Conservation (phyloP, 2,797 vertebrate genomes). For the Siniperca scherzeri region DNA sequence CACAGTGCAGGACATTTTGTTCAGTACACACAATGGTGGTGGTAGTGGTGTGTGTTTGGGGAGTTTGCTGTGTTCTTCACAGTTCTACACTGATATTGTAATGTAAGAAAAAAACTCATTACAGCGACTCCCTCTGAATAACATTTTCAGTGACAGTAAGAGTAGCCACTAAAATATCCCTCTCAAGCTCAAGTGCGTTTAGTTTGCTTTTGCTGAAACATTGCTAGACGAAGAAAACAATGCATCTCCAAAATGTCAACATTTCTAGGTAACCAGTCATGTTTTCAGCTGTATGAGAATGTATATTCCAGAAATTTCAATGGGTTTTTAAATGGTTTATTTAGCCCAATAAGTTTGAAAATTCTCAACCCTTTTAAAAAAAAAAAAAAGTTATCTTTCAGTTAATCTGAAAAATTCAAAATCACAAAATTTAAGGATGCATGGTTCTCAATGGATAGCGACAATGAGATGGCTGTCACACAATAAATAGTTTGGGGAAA, state of each 20-base stretch:
- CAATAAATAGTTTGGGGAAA: too few species aligned
- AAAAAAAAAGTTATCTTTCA: too few species aligned
- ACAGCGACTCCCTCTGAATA: neutral
- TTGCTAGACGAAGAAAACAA: neutral
- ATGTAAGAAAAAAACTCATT: neutral
- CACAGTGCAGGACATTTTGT: conserved; percentile 45
- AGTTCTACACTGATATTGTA: neutral
- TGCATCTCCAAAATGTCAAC: neutral
- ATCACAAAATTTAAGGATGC: too few species aligned
- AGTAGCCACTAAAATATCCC: neutral
- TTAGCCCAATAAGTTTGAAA: neutral
- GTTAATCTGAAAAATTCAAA: too few species aligned
- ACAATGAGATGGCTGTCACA: too few species aligned
- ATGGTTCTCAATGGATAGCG: too few species aligned
- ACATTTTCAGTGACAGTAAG: neutral
- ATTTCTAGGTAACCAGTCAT: neutral
- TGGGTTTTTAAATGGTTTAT: neutral
- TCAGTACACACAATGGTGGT: conserved; percentile 1
- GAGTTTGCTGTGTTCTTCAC: conserved; percentile 2
- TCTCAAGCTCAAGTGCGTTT: neutral
- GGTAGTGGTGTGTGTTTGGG: conserved; percentile 1
- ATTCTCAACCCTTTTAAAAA: too few species aligned
- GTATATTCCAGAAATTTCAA: neutral
- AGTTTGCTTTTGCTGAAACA: neutral
- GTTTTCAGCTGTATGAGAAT: neutral